A percentile compares a stretch with the other conserved stretches of the same genome.
Evolutionary conservation across 2,888 invertebrate genomes (phyloP).

Genomic region (Acleris laterana): DNA sequence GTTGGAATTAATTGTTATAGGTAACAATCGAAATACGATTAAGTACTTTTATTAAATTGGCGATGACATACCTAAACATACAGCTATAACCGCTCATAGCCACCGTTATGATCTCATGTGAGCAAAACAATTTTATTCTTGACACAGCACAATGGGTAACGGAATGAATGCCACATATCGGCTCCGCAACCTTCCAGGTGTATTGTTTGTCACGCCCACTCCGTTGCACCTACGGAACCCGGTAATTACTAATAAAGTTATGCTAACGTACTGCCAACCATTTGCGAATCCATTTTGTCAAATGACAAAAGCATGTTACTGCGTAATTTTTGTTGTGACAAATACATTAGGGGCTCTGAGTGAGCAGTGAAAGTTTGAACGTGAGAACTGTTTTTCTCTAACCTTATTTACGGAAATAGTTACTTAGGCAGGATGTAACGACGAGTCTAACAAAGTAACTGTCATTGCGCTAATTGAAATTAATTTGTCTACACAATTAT

Average conservation of each 20-base stretch:
- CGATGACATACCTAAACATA: slow-evolving; percentile 14
- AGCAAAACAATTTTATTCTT: slow-evolving; percentile 47
- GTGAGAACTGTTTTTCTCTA: slow-evolving; percentile 27
- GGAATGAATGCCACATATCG: slow-evolving; percentile 43
- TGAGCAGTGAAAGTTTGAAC: slow-evolving; percentile 33
- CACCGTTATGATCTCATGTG: slow-evolving; percentile 27
- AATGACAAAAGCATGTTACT: slow-evolving; percentile 47
- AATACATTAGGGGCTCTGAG: slow-evolving; percentile 13
- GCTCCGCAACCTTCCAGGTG: slow-evolving; percentile 46
- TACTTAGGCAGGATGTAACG: slow-evolving; percentile 23
- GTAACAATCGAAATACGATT: not conserved
- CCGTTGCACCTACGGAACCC: slow-evolving; percentile 21
- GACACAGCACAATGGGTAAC: slow-evolving; percentile 43
- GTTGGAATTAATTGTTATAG: too few relatives aligned
- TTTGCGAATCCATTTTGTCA: slow-evolving; percentile 41
- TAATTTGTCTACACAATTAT: slow-evolving; percentile 22
- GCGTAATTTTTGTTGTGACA: slow-evolving; percentile 34
- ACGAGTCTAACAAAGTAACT: slow-evolving; percentile 28
- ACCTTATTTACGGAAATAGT: slow-evolving; percentile 23
- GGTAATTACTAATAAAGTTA: slow-evolving; percentile 34
- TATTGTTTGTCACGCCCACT: slow-evolving; percentile 46
- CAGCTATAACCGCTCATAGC: slow-evolving; percentile 22
- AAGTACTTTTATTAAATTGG: slow-evolving; percentile 4
- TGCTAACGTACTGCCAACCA: slow-evolving; percentile 38
- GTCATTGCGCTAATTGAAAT: slow-evolving; percentile 28